Evolutionary conservation across 2,797 vertebrate genomes (phyloP), one percentile per base, ranked within the genome.

Genomic region (Psittacula derbiana): DNA sequence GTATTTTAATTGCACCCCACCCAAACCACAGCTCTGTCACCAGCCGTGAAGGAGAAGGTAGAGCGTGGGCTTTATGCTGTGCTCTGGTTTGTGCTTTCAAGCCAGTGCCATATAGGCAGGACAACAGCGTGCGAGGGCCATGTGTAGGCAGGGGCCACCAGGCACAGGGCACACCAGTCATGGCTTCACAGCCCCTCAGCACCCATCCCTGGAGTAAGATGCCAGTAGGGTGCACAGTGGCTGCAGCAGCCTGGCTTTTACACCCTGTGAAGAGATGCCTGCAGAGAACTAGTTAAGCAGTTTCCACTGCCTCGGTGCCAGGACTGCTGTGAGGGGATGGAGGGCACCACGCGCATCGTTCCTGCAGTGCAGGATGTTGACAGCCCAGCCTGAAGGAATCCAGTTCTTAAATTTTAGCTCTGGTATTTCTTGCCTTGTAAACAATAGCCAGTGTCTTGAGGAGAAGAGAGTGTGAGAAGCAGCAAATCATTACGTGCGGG

Each of bases 391-490:
- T 81, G 61, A 94, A 74, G 72, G 70, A 82, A 87, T 88, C 25
- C 64, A 78, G 60, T 86, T 58, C 84, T 95, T 93, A 53, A 73
- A 79, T 85, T 94, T 65, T 78, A 91, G 40, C 18, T 93, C 25
- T 50, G 82, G 31, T 67, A 41, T 92, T 91, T 88, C 80, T 90
- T 93, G 43, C 52, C 61, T 13, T 85, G 58, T 95, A 95, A 96
- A 94, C 80, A 96, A 85, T 78, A 92, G 61, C 47, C 36, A 38
- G 13, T 46, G 33, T 92, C 74, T 84, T 82, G 52, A 91, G 74
- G 30, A 94, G 69, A 82, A 74, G 53, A 60, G 60, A 43, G 24
- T 72, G 50, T 81, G 74, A 87, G 81, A 93, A 92, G 76, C 30
- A 75, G 66, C 64, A 95, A 94, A 78, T 96, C 57, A 69, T 78